Evolutionary conservation across 2,113 vertebrate genomes (phyloP).

Genomic region (Coptodon rendalli): DNA sequence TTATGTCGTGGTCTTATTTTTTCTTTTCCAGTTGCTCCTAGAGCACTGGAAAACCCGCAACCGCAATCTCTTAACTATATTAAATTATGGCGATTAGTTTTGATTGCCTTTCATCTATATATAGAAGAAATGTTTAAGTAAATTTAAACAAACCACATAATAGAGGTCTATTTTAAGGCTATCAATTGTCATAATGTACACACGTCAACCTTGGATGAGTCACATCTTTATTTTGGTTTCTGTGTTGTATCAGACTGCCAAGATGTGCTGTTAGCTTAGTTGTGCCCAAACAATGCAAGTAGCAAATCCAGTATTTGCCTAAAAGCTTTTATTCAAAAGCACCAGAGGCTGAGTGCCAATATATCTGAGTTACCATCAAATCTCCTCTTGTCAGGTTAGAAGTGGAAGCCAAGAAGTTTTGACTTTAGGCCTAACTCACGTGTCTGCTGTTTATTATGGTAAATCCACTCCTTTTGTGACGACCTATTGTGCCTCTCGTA

Average conservation of each 20-base stretch:
- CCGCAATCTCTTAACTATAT: neutral
- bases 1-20: neutral
- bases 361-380: neutral
- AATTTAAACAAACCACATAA: neutral
- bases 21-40: neutral
- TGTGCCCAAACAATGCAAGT: neutral
- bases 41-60: neutral
- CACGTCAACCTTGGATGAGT: neutral
- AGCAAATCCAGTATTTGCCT: neutral
- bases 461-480: slow-evolving; percentile 43
- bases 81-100: neutral
- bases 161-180: neutral
- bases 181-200: neutral
- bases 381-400: neutral
- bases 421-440: neutral
- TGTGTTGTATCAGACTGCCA: neutral
- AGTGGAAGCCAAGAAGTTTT: neutral
- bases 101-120: neutral
- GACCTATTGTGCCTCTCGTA: slow-evolving; percentile 21
- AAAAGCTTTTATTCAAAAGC: neutral
- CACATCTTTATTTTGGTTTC: neutral
- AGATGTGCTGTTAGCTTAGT: neutral
- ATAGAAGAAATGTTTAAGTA: neutral
- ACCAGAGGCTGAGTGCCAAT: neutral
- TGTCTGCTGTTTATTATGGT: slow-evolving; percentile 24